Base-by-base conservation (phyloP, 2,888 invertebrate genomes). In the Heliconius cydno region DNA sequence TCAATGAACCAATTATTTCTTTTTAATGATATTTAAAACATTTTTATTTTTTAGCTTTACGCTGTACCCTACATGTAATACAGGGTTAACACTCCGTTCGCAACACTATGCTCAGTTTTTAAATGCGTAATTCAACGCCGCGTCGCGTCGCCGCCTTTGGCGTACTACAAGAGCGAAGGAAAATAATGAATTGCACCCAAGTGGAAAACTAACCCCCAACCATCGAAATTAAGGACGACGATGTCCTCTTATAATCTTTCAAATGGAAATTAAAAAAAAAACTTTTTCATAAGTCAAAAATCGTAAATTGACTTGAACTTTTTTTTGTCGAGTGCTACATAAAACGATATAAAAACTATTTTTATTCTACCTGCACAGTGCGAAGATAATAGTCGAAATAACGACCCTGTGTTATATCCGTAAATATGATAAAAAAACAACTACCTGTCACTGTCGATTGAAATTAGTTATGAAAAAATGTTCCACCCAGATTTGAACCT, bases 331-430 rank as follows among this genome's bases (percentile, higher is more conserved):
- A 65, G 74, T 41, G 41, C 63, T 38, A 65, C 65, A 41, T 41
- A 65, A 65, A 75, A 38, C 5, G 65, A 46, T 76, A 76, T 72
- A 80, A 80, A 34, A 34, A 34, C 75, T 75, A 46, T 63, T 79
- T 71, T 68, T 75, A 84, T 79, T 81, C 82, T 82, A 82, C 84
- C 84, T 84, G 84, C 82, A 79, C 57, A 82, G 81, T 80, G 84
- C 77, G 78, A 82, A 81, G 81, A 91, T 91, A 88, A 87, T 87
- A 84, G 85, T 86, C 88, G 87, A 88, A 90, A 90, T 90, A 91
- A 90, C 91, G 90, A 90, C 86, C 88, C 87, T 78, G 88, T 89
- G 89, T 88, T 87, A 87, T 86, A 88, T 89, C 89, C 90, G 90
- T 90, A 90, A 90, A 90, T 89, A 91, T 87, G 82, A 83, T 86